These are phyloP conservation scores for Laticauda laticaudata DNA, from an alignment of 2,113 vertebrate genomes.

Conservation along the genomic window DNA sequence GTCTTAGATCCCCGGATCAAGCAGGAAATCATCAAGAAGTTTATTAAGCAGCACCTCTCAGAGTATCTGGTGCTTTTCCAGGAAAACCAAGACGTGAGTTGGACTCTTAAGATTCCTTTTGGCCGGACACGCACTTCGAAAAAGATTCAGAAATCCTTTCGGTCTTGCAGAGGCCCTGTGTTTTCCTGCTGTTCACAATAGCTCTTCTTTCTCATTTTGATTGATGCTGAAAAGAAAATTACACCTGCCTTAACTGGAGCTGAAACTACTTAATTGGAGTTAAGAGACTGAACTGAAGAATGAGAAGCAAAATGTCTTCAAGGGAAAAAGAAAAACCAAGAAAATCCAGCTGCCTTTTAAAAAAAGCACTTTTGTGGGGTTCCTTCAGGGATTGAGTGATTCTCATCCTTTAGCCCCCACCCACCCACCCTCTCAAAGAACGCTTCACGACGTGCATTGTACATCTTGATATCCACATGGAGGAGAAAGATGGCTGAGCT, in stretches of 20 bases:
- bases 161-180: not conserved
- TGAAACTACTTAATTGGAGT: too few species aligned
- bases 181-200: not conserved
- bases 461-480: not conserved
- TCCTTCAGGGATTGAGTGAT: too few species aligned
- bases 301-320: too few species aligned
- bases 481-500: not conserved
- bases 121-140: not conserved
- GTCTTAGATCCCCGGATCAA: constrained; percentile 95
- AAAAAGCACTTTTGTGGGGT: too few species aligned
- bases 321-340: too few species aligned
- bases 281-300: too few species aligned
- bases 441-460: not conserved
- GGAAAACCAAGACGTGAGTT: constrained; percentile 96
- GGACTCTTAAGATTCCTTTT: not conserved
- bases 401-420: too few species aligned
- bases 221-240: not conserved
- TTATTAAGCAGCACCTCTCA: constrained; percentile 94
- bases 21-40: constrained; percentile 98
- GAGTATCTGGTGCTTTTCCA: constrained; percentile 98
- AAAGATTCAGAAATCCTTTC: not conserved
- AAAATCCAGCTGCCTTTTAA: too few species aligned
- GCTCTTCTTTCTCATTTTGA: not conserved
- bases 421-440: too few species aligned
- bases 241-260: too few species aligned